phyloP scores from a whole-genome alignment of 2,888 invertebrate species.

The Cephus sareptanus region DNA sequence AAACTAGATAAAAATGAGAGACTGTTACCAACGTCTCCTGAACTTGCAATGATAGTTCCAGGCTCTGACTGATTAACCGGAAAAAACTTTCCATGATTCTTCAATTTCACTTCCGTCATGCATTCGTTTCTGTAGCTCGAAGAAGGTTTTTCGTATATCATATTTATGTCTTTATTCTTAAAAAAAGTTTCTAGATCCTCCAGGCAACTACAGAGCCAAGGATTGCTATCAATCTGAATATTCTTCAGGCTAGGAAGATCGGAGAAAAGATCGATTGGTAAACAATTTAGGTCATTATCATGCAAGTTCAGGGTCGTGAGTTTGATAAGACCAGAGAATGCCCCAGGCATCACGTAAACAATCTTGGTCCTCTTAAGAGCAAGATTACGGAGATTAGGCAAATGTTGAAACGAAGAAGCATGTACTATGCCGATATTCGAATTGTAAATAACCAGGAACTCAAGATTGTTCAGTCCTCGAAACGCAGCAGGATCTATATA shows the following conservation, averaged over 20 bases:
- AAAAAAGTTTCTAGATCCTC: slow-evolving; percentile 35
- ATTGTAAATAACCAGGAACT: slow-evolving; percentile 48
- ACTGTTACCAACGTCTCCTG: neutral
- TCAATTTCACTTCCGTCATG: neutral
- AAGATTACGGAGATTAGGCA: slow-evolving; percentile 37
- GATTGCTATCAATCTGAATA: slow-evolving; percentile 46
- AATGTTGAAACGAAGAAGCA: slow-evolving; percentile 36
- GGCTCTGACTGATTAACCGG: neutral
- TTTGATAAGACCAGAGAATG: slow-evolving; percentile 31
- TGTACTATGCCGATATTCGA: slow-evolving; percentile 39
- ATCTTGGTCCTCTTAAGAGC: slow-evolving; percentile 39
- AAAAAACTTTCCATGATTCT: neutral
- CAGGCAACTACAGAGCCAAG: slow-evolving; percentile 51
- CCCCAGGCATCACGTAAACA: slow-evolving; percentile 44
- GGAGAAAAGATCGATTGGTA: slow-evolving; percentile 41
- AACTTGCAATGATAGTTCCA: neutral
- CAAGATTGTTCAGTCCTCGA: slow-evolving; percentile 39
- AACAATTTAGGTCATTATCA: slow-evolving; percentile 52
- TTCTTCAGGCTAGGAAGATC: slow-evolving; percentile 33
- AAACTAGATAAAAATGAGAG: slow-evolving; percentile 31
- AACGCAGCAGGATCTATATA: slow-evolving; percentile 40
- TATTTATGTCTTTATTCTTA: slow-evolving; percentile 27
- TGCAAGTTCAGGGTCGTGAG: slow-evolving; percentile 46
- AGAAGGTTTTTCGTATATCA: slow-evolving; percentile 13
- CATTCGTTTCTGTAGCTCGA: neutral